Base-by-base conservation (phyloP, 2,797 vertebrate species). In the Prunella strophiata region DNA sequence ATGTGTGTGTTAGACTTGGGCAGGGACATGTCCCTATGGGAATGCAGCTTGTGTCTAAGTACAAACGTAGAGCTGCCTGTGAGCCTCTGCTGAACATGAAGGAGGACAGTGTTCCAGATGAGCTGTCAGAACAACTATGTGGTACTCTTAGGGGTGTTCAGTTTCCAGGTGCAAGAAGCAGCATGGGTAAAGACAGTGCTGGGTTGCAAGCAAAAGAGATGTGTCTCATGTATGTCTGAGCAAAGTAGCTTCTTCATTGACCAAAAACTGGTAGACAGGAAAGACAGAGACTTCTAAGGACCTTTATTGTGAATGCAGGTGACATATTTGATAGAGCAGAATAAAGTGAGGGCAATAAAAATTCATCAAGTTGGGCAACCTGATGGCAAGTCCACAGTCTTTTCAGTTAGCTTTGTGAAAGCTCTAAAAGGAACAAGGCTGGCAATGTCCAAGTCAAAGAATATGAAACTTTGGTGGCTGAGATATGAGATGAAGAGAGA, bases 11-110 rank as follows among this genome's bases (percentile, higher is more conserved):
- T 50, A 80, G 27, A 42, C 42, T 42, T 2, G 8, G 55, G n/a
- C 19, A 45, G 3, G 11, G 34, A 77, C 1, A 3, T 16, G 8
- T 32, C 26, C 36, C 43, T 29, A 0, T 0, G 2, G 38, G 17
- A 65, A 68, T 42, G n/a, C 6, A 42, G 42, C 34, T 71, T 30
- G 13, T 8, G 22, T 36, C 21, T 9, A 78, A 76, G 20, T 10
- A 55, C 61, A 34, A 20, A 71, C 13, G 29, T n/a, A 51, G 40
- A 80, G 48, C 11, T 61, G 71, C 21, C 25, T 72, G 22, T 54
- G n/a, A 66, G 20, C n/a, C 32, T 20, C 11, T n/a, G 8, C 30
- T 68, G 32, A 61, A 62, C 16, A 30, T 1, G 15, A 47, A 55
- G 30, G 7, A 85, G 15, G 2, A 61, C 7, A 85, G 16, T 54